These are phyloP conservation scores for Hydroisotoma schaefferi DNA, from an alignment of 2,888 invertebrate genomes.

Conservation along the genomic window DNA sequence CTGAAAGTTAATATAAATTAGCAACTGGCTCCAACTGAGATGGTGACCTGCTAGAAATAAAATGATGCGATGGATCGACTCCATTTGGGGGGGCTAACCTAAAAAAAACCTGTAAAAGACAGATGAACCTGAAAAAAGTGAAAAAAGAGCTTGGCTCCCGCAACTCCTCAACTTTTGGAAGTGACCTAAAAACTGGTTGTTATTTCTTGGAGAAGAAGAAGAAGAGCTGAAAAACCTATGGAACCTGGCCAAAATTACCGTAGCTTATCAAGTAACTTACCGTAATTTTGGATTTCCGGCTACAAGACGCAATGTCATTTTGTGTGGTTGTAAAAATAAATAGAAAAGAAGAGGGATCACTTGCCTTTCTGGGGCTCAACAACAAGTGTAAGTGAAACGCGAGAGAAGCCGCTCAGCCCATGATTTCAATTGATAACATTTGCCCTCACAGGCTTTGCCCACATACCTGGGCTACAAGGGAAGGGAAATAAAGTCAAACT, in stretches of 20 bases:
- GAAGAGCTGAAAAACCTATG: slow-evolving; percentile 28
- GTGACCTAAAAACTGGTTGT: no score
- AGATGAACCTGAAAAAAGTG: no score
- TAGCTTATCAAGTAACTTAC: slow-evolving; percentile 24
- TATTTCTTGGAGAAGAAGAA: no score
- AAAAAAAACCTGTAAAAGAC: no score
- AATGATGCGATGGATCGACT: no score
- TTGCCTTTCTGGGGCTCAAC: slow-evolving; percentile 45
- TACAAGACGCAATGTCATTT: slow-evolving; percentile 18
- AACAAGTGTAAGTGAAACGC: slow-evolving; percentile 38
- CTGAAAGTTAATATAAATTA: no score
- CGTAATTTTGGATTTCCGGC: slow-evolving; percentile 38
- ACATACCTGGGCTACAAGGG: slow-evolving; percentile 49
- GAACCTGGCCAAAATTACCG: slow-evolving; percentile 35
- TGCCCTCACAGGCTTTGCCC: slow-evolving; percentile 45
- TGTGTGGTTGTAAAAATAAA: slow-evolving; percentile 28
- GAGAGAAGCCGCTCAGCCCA: slow-evolving; percentile 36
- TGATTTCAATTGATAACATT: slow-evolving; percentile 35
- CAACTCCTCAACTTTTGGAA: no score
- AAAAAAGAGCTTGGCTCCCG: no score
- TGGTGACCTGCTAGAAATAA: no score
- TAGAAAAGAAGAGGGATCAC: slow-evolving; percentile 36
- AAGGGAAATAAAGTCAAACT: slow-evolving; percentile 47
- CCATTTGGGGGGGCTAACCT: no score
- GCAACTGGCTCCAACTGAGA: no score